These are phyloP conservation scores for Acanthis flammea DNA, from an alignment of 2,797 vertebrate genomes.

Conservation along the genomic window DNA sequence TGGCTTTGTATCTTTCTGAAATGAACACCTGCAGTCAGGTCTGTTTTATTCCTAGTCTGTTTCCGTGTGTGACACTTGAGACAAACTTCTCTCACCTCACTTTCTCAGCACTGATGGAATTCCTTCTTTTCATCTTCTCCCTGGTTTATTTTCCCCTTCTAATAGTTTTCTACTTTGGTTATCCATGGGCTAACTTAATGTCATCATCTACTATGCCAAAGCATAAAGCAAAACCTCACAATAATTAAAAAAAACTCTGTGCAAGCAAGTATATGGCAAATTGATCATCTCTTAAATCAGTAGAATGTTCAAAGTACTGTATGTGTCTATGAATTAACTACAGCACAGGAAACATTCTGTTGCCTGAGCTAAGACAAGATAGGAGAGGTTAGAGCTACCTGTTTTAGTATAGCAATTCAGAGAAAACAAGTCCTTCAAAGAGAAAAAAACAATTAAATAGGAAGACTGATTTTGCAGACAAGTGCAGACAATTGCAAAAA, in stretches of 20 bases:
- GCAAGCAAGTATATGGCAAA: neutral
- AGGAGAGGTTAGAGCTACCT: neutral
- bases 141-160: neutral
- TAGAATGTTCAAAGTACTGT: neutral
- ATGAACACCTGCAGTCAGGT: neutral
- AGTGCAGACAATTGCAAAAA: neutral
- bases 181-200: neutral
- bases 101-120: neutral
- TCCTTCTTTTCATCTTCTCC: neutral
- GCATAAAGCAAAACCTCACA: neutral
- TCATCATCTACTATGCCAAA: neutral
- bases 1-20: neutral
- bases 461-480: neutral
- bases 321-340: neutral
- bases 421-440: neutral
- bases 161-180: neutral
- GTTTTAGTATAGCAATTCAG: neutral
- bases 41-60: neutral
- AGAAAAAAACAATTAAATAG: neutral
- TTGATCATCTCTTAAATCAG: neutral
- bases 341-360: neutral
- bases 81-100: neutral
- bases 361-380: neutral
- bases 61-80: neutral
- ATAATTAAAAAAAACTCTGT: rapidly evolving